Percentiles rank a stretch among this genome's conserved stretches.
phyloP scores from a whole-genome alignment of 2,888 invertebrate genomes.

The Chloromyia formosa region DNA sequence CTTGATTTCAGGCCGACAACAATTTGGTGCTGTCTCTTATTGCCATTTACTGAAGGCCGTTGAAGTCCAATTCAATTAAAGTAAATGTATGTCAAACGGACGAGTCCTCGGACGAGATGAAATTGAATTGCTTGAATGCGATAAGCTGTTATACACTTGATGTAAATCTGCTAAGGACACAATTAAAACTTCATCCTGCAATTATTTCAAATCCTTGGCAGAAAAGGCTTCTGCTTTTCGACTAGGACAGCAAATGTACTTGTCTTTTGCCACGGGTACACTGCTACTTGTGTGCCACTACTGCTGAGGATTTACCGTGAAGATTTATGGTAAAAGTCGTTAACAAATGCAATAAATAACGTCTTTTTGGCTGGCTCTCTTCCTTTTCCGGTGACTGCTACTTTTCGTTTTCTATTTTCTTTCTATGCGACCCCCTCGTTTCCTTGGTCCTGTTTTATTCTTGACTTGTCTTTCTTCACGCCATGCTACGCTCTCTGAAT shows the following conservation, averaged over 20 bases:
- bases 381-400: slow-evolving; percentile 38
- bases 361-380: slow-evolving; percentile 48
- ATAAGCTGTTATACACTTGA: slow-evolving; percentile 49
- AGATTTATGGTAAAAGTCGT: slow-evolving; percentile 54
- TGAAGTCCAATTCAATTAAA: slow-evolving; percentile 47
- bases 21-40: slow-evolving; percentile 15
- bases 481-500: slow-evolving; percentile 29
- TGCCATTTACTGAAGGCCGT: neutral
- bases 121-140: slow-evolving; percentile 49
- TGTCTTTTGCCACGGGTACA: slow-evolving; percentile 30
- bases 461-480: slow-evolving; percentile 19
- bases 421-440: neutral
- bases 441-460: neutral
- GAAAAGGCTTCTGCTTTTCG: slow-evolving; percentile 37
- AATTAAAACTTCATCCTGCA: slow-evolving; percentile 54
- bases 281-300: too few species aligned
- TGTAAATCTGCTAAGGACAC: slow-evolving; percentile 54
- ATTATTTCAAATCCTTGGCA: slow-evolving; percentile 50
- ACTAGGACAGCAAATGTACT: slow-evolving; percentile 32
- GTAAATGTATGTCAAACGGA: slow-evolving; percentile 46
- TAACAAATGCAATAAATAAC: slow-evolving; percentile 55
- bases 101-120: slow-evolving; percentile 12
- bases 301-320: slow-evolving; percentile 44
- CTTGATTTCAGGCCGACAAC: slow-evolving; percentile 25
- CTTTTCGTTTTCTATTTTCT: slow-evolving; percentile 24